Base-by-base conservation (phyloP, 1,140 invertebrate genomes). In the Reticulitermes speratus region DNA sequence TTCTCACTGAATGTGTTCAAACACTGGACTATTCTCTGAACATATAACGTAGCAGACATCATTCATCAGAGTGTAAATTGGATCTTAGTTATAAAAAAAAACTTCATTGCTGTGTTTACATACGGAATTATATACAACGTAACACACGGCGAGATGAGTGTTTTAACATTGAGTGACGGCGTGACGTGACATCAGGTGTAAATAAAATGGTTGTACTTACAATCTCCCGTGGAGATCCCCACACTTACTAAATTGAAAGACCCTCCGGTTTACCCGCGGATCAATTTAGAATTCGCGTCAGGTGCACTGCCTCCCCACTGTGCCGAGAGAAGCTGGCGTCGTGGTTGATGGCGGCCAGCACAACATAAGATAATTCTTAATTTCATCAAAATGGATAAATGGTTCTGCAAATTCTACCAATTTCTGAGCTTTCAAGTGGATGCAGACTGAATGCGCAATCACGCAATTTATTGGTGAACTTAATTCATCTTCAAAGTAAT, bases 81-180 rank as follows among this genome's bases (percentile, higher is more conserved):
- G 65, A 75, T 75, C 65, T 75, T 75, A 75, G 65, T 8, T 11
- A 75, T 75, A 75, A 75, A 75, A 75, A 75, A 38, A 38, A 65
- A 30, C 3, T 75, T 75, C 25, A 75, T 75, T 75, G 65, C 65
- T 30, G n/a, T 75, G 65, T 75, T 75, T 75, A 75, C 65, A 75
- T 30, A 75, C 65, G 59, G 59, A 65, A 65, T 65, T 65, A 65
- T 65, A 65, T 23, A n/a, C 59, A 25, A 30, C 65, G 65, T 8
- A 30, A 14, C 65, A 16, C 65, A 75, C 25, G 14, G 65, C n/a
- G 52, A 55, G 52, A 55, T 55, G 14, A 55, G 19, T 55, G 52
- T 75, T 75, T 75, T 75, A 75, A 75, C 65, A 30, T 75, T 75
- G 65, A 75, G 65, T 75, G 65, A 75, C 65, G n/a, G 65, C 65